phyloP scores from a whole-genome alignment of 2,888 invertebrate genomes.

The Subacronicta megacephala region DNA sequence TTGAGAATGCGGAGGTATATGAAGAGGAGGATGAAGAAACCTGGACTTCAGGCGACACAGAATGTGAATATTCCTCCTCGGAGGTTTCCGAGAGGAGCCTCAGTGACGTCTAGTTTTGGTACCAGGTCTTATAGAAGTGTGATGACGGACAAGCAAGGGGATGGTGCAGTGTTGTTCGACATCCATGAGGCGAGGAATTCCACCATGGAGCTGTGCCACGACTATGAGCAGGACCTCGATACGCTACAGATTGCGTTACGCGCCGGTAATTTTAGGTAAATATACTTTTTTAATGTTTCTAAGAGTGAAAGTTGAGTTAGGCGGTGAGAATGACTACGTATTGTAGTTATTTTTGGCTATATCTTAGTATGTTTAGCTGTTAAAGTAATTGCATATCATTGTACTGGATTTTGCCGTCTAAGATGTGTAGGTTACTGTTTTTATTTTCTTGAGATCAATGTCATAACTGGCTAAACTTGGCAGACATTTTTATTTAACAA shows the following conservation, averaged over 20 bases:
- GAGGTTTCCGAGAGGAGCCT: constrained; percentile 75
- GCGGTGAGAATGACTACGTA: constrained; percentile 11
- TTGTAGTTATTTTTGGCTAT: no score
- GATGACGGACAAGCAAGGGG: constrained; percentile 79
- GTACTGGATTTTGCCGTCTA: not conserved
- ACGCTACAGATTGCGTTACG: constrained; percentile 85
- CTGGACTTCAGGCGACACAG: constrained; percentile 63
- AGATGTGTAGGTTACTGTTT: no score
- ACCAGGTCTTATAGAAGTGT: constrained; percentile 82
- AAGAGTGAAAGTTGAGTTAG: constrained; percentile 42
- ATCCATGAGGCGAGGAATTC: constrained; percentile 85
- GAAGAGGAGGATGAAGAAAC: constrained; percentile 76
- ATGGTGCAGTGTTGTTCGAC: constrained; percentile 83
- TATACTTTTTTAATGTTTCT: constrained; percentile 38
- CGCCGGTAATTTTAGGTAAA: constrained; percentile 88
- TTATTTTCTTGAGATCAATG: no score
- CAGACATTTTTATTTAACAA: no score
- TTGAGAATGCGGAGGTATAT: constrained; percentile 90
- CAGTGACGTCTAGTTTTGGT: constrained; percentile 80
- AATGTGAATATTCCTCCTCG: constrained; percentile 77
- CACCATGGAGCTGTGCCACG: constrained; percentile 84
- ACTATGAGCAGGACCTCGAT: constrained; percentile 84
- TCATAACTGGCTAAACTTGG: no score
- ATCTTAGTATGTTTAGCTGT: constrained; percentile 15
- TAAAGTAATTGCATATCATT: constrained; percentile 13